A percentile compares a stretch with the other conserved stretches of the same genome.
Evolutionary conservation across 2,797 vertebrate genomes (phyloP).

Genomic region (Cossypha heuglini): DNA sequence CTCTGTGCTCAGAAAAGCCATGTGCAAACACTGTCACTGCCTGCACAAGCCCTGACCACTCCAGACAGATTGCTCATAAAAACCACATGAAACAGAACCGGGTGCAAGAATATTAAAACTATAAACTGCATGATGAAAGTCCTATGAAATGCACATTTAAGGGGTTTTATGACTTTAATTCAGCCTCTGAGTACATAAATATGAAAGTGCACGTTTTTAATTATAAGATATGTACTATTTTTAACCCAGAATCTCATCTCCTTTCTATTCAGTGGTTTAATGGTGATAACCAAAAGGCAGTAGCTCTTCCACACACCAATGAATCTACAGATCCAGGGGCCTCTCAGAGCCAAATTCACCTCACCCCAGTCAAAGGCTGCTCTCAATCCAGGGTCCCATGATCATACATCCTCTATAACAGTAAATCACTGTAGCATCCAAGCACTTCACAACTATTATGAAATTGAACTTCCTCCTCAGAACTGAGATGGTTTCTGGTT

Average conservation of each 20-base stretch:
- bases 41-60: background rate
- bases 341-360: background rate
- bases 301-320: background rate
- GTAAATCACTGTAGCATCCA: background rate
- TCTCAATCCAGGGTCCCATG: background rate
- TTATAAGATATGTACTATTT: background rate
- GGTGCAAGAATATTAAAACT: background rate
- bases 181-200: background rate
- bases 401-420: background rate
- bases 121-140: background rate
- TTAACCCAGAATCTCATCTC: background rate
- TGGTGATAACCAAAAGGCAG: background rate
- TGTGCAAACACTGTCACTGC: background rate
- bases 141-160: background rate
- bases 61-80: background rate
- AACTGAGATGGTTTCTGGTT: background rate
- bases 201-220: background rate
- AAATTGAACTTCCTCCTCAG: background rate
- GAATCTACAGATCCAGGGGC: background rate
- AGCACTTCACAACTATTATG: background rate
- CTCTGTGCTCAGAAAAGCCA: background rate
- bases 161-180: background rate
- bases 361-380: background rate
- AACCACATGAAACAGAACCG: background rate
- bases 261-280: background rate